Evolutionary conservation across 1,140 invertebrate species (phyloP).

Genomic region (Pararge aegeria): DNA sequence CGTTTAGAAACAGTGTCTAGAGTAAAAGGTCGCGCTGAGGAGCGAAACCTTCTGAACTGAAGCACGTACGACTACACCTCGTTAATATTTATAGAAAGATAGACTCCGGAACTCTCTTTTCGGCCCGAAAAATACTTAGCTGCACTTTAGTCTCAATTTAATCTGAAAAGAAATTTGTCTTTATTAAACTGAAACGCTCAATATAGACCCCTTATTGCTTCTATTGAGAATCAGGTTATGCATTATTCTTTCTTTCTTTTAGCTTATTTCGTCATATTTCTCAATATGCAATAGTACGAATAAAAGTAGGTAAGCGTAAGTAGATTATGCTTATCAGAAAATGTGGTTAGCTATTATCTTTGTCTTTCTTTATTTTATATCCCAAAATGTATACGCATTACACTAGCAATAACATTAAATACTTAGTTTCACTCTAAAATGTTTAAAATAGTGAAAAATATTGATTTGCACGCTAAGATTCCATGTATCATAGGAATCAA

Average conservation of each 20-base stretch:
- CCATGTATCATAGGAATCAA: too few species aligned
- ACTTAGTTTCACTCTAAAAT: too few species aligned
- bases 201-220: not conserved
- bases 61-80: constrained; percentile 37
- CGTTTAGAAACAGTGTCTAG: constrained; percentile 18
- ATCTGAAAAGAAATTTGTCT: not conserved
- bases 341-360: too few species aligned
- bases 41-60: constrained; percentile 21
- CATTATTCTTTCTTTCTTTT: not conserved
- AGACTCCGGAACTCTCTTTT: constrained; percentile 21
- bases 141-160: not conserved
- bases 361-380: too few species aligned
- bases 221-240: not conserved
- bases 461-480: too few species aligned
- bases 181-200: not conserved
- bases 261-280: too few species aligned
- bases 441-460: too few species aligned
- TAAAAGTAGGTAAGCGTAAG: too few species aligned
- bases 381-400: too few species aligned
- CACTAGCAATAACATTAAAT: too few species aligned
- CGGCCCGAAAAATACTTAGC: constrained; percentile 25
- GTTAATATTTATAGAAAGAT: constrained; percentile 50
- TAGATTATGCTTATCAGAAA: too few species aligned
- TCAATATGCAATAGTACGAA: too few species aligned
- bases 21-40: constrained; percentile 14